phyloP scores from a whole-genome alignment of 1,140 invertebrate genomes.

The Ptiloglossa arizonensis region DNA sequence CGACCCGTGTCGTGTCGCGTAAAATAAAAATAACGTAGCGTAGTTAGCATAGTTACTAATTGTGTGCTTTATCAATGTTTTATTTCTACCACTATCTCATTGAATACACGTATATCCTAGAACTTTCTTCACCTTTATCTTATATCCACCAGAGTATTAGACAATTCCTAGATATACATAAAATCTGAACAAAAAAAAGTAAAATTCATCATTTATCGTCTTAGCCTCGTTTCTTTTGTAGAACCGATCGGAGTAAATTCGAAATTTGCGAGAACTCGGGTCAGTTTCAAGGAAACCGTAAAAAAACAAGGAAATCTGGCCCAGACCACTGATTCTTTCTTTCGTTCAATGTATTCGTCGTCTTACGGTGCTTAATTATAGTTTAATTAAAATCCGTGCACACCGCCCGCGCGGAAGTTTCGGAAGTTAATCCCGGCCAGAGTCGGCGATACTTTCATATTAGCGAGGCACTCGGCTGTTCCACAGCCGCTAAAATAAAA shows the following conservation, averaged over 20 bases:
- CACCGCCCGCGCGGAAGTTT: slow-evolving; percentile 64
- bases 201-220: too few relatives aligned
- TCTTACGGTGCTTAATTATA: slow-evolving; percentile 64
- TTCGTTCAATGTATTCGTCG: slow-evolving; percentile 56
- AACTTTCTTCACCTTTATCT: too few relatives aligned
- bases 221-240: background rate
- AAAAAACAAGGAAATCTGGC: background rate
- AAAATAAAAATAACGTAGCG: background rate
- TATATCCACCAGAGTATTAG: too few relatives aligned
- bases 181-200: too few relatives aligned
- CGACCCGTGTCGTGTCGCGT: too few relatives aligned
- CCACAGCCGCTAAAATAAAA: slow-evolving; percentile 59
- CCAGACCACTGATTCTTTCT: slow-evolving; percentile 47
- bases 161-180: too few relatives aligned
- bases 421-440: slow-evolving; percentile 68
- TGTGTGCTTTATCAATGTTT: too few relatives aligned
- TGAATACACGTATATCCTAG: too few relatives aligned
- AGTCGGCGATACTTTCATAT: slow-evolving; percentile 69
- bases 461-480: slow-evolving; percentile 56
- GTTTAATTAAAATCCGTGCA: slow-evolving; percentile 70
- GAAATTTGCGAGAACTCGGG: background rate
- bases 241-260: background rate
- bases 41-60: too few relatives aligned
- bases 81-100: too few relatives aligned
- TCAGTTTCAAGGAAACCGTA: too few relatives aligned